Evolutionary conservation across 1,140 invertebrate genomes (phyloP).

Genomic region (Drosophila arizonae): DNA sequence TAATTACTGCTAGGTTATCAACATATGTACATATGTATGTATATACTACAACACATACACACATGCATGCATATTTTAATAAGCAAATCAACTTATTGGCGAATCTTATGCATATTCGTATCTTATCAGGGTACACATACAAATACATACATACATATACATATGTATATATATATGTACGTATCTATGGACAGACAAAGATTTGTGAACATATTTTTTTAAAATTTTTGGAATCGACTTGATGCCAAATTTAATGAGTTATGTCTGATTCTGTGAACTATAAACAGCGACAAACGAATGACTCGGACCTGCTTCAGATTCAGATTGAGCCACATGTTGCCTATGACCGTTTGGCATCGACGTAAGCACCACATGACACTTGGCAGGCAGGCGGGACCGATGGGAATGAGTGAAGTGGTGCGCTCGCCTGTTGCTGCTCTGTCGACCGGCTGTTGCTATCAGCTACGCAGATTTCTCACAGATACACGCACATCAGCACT

Average conservation of each 20-base stretch:
- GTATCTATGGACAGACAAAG: too few species aligned
- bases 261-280: slow-evolving; percentile 23
- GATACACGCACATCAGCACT: slow-evolving; percentile 1
- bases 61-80: background rate
- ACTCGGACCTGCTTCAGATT: slow-evolving; percentile 3
- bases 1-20: too few species aligned
- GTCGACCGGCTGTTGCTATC: slow-evolving; percentile 30
- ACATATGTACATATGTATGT: too few species aligned
- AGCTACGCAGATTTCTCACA: slow-evolving; percentile 38
- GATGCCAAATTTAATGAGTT: slow-evolving; percentile 21
- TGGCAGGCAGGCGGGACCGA: background rate
- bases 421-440: slow-evolving; percentile 11
- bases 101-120: background rate
- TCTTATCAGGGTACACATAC: slow-evolving; percentile 14
- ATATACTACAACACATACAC: background rate
- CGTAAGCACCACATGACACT: slow-evolving; percentile 15
- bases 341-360: slow-evolving; percentile 25
- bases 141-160: too few species aligned
- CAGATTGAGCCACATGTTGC: slow-evolving; percentile 39
- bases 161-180: too few species aligned
- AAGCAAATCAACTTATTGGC: background rate
- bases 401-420: background rate
- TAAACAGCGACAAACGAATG: slow-evolving; percentile 8
- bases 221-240: background rate
- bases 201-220: background rate